phyloP scores from a whole-genome alignment of 2,888 invertebrate species.

The Sinopyrophorus schimmeli region DNA sequence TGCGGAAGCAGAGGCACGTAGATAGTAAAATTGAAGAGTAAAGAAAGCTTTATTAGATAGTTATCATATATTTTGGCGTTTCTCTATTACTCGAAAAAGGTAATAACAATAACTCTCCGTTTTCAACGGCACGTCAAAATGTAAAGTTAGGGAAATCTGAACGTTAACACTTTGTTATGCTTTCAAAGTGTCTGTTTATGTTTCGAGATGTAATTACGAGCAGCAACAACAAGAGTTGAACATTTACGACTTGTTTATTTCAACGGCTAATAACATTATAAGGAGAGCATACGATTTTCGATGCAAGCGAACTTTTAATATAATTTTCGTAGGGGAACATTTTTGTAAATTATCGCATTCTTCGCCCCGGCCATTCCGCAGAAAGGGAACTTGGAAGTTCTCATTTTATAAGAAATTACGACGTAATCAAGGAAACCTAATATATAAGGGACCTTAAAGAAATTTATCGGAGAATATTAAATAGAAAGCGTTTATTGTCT shows the following conservation, averaged over 20 bases:
- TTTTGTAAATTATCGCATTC: too few species aligned
- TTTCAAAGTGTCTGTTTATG: constrained; percentile 5
- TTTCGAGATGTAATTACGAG: constrained; percentile 4
- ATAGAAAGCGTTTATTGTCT: constrained; percentile 17
- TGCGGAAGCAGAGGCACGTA: constrained; percentile 11
- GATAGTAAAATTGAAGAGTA: constrained; percentile 17
- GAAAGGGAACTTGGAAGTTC: too few species aligned
- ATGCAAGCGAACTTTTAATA: background rate
- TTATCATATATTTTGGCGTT: constrained; percentile 10
- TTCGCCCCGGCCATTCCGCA: too few species aligned
- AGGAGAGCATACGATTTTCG: constrained; percentile 14
- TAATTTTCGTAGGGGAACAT: too few species aligned
- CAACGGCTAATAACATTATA: constrained; percentile 7
- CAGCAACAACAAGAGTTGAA: background rate
- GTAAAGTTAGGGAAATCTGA: background rate
- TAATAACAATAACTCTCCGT: background rate
- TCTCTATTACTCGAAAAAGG: too few species aligned
- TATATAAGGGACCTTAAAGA: background rate
- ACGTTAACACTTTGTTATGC: constrained; percentile 2
- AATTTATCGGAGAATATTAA: constrained; percentile 13
- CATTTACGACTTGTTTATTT: constrained; percentile 7
- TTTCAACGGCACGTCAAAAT: background rate
- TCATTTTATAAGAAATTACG: background rate
- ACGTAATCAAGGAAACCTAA: constrained; percentile 3
- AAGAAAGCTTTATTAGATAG: constrained; percentile 12